A percentile compares a stretch with the other conserved stretches of the same genome.
phyloP scores from a whole-genome alignment of 1,140 invertebrate genomes.

The Venturia canescens region DNA sequence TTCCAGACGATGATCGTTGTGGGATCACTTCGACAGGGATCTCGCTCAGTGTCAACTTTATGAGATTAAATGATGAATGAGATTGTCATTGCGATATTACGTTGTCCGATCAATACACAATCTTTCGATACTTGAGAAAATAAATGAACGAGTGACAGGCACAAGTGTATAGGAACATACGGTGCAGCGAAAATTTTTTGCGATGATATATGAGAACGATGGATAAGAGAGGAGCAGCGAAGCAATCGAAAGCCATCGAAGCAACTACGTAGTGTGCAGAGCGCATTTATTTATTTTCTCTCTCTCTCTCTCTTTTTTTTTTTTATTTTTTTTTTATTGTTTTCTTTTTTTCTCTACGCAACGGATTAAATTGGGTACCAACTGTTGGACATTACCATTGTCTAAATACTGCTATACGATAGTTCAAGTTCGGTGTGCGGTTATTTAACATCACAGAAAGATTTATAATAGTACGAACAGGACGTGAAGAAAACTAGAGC shows the following conservation, averaged over 20 bases:
- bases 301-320: constrained; percentile 18
- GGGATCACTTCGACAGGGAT: too few relatives aligned
- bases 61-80: neutral
- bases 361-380: constrained; percentile 69
- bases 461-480: constrained; percentile 50
- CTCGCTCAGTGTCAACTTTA: neutral
- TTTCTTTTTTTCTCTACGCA: constrained; percentile 57
- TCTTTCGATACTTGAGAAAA: too few relatives aligned
- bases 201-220: neutral
- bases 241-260: constrained; percentile 66
- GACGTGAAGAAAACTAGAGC: constrained; percentile 58
- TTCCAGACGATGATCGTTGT: constrained; percentile 25
- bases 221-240: constrained; percentile 54
- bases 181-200: neutral
- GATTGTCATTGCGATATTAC: neutral
- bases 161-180: neutral
- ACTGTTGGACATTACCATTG: constrained; percentile 77
- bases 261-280: constrained; percentile 68
- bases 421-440: constrained; percentile 58
- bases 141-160: too few relatives aligned
- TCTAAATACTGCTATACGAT: constrained; percentile 74
- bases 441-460: constrained; percentile 51
- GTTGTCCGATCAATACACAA: neutral
- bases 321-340: constrained; percentile 25
- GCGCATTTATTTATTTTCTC: constrained; percentile 22